Percentiles rank a stretch among this genome's conserved stretches.
Conservation (phyloP, 2,888 invertebrate genomes). For the Eilema sororculum region DNA sequence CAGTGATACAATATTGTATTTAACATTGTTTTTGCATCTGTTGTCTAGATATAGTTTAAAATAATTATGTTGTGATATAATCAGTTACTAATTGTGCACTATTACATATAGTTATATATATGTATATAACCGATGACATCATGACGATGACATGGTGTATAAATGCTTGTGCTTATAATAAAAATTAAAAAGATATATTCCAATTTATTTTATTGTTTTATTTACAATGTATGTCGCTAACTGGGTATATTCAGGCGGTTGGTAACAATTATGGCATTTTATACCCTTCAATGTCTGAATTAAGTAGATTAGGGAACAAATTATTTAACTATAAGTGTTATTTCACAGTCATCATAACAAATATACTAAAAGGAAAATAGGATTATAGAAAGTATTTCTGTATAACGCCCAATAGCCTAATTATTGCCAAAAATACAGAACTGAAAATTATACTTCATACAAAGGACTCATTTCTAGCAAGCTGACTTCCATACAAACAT, state of each 20-base stretch:
- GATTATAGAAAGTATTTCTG: not conserved
- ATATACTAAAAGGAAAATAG: not conserved
- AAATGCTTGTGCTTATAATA: conserved; percentile 80
- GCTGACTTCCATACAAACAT: too few relatives aligned
- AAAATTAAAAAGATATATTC: conserved; percentile 77
- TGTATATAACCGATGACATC: conserved; percentile 55
- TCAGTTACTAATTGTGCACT: conserved; percentile 73
- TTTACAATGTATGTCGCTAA: conserved; percentile 45
- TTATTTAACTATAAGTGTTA: not conserved
- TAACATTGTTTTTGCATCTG: conserved; percentile 60
- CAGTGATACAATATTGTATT: conserved; percentile 55
- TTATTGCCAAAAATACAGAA: too few relatives aligned
- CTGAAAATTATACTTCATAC: too few relatives aligned
- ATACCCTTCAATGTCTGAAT: not conserved
- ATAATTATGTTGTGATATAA: conserved; percentile 77
- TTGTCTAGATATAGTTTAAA: conserved; percentile 60
- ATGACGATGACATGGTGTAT: conserved; percentile 51
- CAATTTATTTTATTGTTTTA: conserved; percentile 67
- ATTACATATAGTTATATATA: conserved; percentile 66
- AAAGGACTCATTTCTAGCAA: too few relatives aligned
- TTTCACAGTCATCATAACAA: not conserved
- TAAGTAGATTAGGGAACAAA: not conserved
- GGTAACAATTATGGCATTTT: too few relatives aligned
- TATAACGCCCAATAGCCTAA: not conserved
- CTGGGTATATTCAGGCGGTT: conserved; percentile 22